These are phyloP conservation scores for Eremobia ochroleuca DNA, from an alignment of 2,888 invertebrate genomes.

Conservation along the genomic window DNA sequence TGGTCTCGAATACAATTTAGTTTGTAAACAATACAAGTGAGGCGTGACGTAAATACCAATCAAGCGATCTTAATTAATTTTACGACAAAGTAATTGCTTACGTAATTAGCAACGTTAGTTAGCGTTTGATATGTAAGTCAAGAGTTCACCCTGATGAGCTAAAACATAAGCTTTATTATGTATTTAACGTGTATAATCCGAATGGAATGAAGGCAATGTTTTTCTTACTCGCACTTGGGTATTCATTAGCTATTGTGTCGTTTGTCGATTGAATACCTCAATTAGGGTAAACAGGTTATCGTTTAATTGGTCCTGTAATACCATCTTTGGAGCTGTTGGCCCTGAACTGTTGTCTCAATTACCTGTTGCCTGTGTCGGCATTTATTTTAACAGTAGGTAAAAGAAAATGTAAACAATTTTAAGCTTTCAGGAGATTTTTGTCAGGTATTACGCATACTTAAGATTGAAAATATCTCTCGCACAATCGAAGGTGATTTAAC, in stretches of 20 bases:
- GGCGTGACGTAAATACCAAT: constrained; percentile 55
- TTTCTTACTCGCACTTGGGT: constrained; percentile 9
- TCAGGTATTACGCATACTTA: constrained; percentile 9
- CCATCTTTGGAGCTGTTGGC: not conserved
- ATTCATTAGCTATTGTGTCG: constrained; percentile 32
- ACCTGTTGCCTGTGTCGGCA: constrained; percentile 1
- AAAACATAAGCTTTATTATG: constrained; percentile 46
- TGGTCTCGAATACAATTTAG: constrained; percentile 44
- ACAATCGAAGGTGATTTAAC: constrained; percentile 43
- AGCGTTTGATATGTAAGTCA: constrained; percentile 57
- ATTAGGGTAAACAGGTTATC: constrained; percentile 31
- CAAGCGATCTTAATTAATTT: constrained; percentile 57
- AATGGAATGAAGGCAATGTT: constrained; percentile 17
- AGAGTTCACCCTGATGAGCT: constrained; percentile 42
- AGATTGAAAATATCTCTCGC: not conserved
- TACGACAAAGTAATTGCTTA: constrained; percentile 60
- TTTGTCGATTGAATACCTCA: not conserved
- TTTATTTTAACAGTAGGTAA: constrained; percentile 1
- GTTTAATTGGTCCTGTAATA: constrained; percentile 15
- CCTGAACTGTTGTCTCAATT: constrained; percentile 6
- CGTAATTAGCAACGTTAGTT: constrained; percentile 49
- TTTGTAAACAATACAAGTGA: constrained; percentile 58
- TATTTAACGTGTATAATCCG: constrained; percentile 33
- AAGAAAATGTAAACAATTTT: not conserved
- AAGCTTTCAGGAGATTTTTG: constrained; percentile 4